A percentile compares a stretch with the other conserved stretches of the same genome.
phyloP scores from a whole-genome alignment of 2,113 vertebrate genomes.

The Ailuropoda melanoleuca region DNA sequence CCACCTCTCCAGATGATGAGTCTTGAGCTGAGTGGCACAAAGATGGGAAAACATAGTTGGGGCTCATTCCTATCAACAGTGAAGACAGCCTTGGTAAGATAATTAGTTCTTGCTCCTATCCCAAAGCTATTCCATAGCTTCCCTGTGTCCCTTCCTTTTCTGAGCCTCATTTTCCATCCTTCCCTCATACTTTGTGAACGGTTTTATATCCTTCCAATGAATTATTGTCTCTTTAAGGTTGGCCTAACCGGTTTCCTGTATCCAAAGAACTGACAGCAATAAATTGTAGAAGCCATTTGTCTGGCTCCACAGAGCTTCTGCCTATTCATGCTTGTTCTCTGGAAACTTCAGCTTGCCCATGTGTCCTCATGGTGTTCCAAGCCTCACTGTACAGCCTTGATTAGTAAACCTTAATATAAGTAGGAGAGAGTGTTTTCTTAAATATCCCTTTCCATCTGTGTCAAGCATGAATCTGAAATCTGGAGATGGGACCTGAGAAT shows the following conservation, averaged over 20 bases:
- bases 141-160: neutral
- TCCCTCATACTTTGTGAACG: neutral
- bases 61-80: neutral
- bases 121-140: neutral
- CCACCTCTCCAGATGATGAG: neutral
- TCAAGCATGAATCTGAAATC: neutral
- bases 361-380: neutral
- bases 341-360: neutral
- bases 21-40: neutral
- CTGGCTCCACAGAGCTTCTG: neutral
- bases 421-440: neutral
- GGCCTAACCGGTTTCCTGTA: neutral
- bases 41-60: neutral
- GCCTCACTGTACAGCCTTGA: fast-evolving
- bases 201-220: neutral
- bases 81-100: neutral
- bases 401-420: neutral
- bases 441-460: neutral
- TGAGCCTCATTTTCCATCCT: neutral
- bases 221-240: neutral
- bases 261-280: neutral
- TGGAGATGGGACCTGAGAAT: neutral
- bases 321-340: neutral
- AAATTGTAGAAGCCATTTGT: neutral
- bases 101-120: neutral